These are phyloP conservation scores for Cheilosia pagana DNA, from an alignment of 2,888 invertebrate species.

Conservation along the genomic window DNA sequence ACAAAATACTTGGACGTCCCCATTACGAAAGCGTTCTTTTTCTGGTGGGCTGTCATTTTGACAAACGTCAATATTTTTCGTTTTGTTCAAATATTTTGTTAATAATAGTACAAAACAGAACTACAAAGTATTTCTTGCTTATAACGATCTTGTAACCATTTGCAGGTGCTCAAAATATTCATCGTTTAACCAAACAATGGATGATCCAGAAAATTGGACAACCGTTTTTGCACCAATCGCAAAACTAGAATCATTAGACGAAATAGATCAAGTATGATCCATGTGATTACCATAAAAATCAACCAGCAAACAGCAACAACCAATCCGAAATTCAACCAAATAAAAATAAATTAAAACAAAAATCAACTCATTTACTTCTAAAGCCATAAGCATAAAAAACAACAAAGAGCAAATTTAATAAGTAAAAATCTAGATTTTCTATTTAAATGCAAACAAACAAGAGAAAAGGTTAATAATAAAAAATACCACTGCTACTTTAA, in stretches of 20 bases:
- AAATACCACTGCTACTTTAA: slow-evolving; percentile 66
- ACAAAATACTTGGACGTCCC: too few relatives aligned
- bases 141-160: slow-evolving; percentile 1
- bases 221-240: slow-evolving; percentile 86
- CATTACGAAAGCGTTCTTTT: too few relatives aligned
- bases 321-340: slow-evolving; percentile 47
- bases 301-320: slow-evolving; percentile 69
- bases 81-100: neutral
- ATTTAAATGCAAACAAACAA: slow-evolving; percentile 63
- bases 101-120: neutral
- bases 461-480: slow-evolving; percentile 34
- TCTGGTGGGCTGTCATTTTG: too few relatives aligned
- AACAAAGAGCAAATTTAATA: slow-evolving; percentile 34
- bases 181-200: slow-evolving; percentile 79
- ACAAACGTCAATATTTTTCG: too few relatives aligned
- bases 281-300: slow-evolving; percentile 76
- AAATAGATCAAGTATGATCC: slow-evolving; percentile 84
- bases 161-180: slow-evolving; percentile 79
- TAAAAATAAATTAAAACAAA: slow-evolving; percentile 47
- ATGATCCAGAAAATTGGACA: slow-evolving; percentile 79
- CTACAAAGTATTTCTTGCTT: neutral
- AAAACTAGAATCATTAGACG: slow-evolving; percentile 87
- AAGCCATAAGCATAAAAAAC: slow-evolving; percentile 60
- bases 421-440: slow-evolving; percentile 70
- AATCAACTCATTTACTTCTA: slow-evolving; percentile 52